These are phyloP conservation scores for Maniola jurtina DNA, from an alignment of 1,140 invertebrate genomes.

Conservation along the genomic window DNA sequence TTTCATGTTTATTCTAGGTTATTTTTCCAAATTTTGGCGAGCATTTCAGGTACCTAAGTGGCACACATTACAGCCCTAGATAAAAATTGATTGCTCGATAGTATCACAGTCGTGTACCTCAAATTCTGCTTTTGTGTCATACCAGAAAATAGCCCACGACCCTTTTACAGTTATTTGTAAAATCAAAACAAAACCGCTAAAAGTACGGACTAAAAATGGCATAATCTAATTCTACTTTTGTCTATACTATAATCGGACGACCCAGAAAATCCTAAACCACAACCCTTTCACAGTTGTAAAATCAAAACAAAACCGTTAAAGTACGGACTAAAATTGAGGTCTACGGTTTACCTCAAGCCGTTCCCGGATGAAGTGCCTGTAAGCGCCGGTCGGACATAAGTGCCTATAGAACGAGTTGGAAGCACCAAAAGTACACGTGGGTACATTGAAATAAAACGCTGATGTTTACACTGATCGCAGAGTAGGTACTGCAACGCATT, in stretches of 20 bases:
- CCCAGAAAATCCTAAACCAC: neutral
- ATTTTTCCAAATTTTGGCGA: too few species aligned
- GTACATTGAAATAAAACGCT: neutral
- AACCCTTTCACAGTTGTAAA: neutral
- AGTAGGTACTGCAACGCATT: too few species aligned
- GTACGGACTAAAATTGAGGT: neutral
- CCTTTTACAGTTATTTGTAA: too few species aligned
- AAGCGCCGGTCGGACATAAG: constrained; percentile 1
- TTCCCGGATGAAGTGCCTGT: neutral
- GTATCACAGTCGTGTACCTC: too few species aligned
- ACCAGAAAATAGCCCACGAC: too few species aligned
- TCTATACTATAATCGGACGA: neutral
- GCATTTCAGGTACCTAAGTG: too few species aligned
- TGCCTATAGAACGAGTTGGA: neutral
- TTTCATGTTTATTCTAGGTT: too few species aligned
- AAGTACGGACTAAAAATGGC: too few species aligned
- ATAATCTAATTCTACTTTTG: neutral
- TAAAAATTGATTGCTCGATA: too few species aligned
- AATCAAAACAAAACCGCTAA: too few species aligned
- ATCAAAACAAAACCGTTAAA: neutral
- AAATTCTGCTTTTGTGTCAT: too few species aligned
- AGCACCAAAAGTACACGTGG: neutral
- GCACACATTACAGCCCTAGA: too few species aligned
- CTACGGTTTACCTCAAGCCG: neutral
- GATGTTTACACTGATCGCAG: neutral